Base-by-base conservation (phyloP, 2,888 invertebrate species). In the Stenodema calcarata region DNA sequence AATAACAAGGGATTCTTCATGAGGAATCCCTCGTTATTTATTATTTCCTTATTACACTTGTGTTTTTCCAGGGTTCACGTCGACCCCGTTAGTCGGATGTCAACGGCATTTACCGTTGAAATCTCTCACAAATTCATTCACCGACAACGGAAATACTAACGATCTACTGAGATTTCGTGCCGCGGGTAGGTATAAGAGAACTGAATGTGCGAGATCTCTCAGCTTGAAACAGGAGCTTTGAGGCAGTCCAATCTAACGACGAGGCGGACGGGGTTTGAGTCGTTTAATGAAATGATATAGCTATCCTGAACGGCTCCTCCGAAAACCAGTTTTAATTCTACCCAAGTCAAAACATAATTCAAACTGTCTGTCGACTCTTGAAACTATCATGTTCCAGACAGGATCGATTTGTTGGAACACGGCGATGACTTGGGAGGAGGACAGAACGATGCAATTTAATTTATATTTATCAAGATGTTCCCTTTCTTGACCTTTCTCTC, bases 311-410 rank as follows among this genome's bases (percentile, higher is more conserved):
- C 62, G 3, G 23, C 23, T 7, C 62, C 62, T 0, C 23, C 62
- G 23, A 73, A 69, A 75, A 78, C 78, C 78, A 14, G 78, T 78
- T 78, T 44, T 44, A 78, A 78, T 78, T 44, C 78, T 23, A 44
- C 16, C 41, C 18, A 78, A 78, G 78, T 78, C 78, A 78, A 41
- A 78, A 78, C 44, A 78, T 78, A 78, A 78, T 78, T 44, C 78
- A 44, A n/a, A 44, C 35, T 23, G 78, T 78, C 78, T 28, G 78
- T 44, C 41, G 35, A 35, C 73, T 41, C 44, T 23, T 78, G 35
- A 78, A 44, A 42, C n/a, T 18, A 78, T 78, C 23, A 78, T 78
- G 44, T 42, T 14, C 23, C 44, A 16, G 78, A 78, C 78, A 78
- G 78, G 44, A 44, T 44, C 78, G 78, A 78, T 78, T 78, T 44